These are phyloP conservation scores for Nerophis lumbriciformis DNA, from an alignment of 2,113 vertebrate genomes.

Conservation along the genomic window DNA sequence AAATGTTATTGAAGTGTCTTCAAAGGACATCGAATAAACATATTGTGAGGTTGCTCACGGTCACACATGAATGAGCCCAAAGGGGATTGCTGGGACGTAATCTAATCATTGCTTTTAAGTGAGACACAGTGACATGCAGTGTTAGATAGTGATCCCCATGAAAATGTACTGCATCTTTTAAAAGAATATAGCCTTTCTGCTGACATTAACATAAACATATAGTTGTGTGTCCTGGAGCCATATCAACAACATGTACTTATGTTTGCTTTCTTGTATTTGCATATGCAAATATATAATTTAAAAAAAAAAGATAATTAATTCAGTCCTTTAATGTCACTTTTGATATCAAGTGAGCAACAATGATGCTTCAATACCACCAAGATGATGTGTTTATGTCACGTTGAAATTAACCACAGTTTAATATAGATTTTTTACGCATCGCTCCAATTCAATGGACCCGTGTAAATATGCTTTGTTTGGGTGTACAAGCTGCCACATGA, in stretches of 20 bases:
- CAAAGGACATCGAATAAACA: slow-evolving; percentile 60
- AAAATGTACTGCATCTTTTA: slow-evolving; percentile 61
- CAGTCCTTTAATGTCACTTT: slow-evolving; percentile 67
- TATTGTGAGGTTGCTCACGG: slow-evolving; percentile 58
- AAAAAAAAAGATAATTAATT: slow-evolving; percentile 35
- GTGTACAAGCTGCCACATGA: slow-evolving; percentile 50
- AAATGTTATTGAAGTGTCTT: slow-evolving; percentile 60
- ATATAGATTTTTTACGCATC: slow-evolving; percentile 56
- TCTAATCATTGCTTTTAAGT: slow-evolving; percentile 63
- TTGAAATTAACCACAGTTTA: slow-evolving; percentile 64
- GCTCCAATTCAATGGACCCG: slow-evolving; percentile 47
- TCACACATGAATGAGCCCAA: slow-evolving; percentile 57
- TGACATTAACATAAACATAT: slow-evolving; percentile 72
- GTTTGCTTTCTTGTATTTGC: slow-evolving; percentile 60
- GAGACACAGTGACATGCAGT: slow-evolving; percentile 59
- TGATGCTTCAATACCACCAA: slow-evolving; percentile 55
- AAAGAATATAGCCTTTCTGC: slow-evolving; percentile 59
- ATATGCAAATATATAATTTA: slow-evolving; percentile 64
- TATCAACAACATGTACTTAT: slow-evolving; percentile 66
- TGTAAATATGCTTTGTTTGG: slow-evolving; percentile 54
- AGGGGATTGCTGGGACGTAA: slow-evolving; percentile 61
- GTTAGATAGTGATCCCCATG: slow-evolving; percentile 69
- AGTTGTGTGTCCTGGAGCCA: slow-evolving; percentile 65
- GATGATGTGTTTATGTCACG: slow-evolving; percentile 54
- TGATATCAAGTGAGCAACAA: slow-evolving; percentile 65